phyloP scores from a whole-genome alignment of 2,888 invertebrate genomes.

The Rotaria sp. region DNA sequence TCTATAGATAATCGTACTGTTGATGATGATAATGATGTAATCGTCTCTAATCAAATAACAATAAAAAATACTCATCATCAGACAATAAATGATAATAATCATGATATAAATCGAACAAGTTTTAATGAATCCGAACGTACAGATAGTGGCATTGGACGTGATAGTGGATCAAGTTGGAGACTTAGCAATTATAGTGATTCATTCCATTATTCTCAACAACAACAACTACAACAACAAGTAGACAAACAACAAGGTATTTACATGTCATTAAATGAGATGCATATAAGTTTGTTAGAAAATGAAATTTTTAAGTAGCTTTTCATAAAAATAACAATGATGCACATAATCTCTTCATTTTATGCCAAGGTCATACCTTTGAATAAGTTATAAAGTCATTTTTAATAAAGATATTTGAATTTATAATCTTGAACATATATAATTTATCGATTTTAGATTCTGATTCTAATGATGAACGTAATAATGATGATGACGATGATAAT shows the following conservation, averaged over 20 bases:
- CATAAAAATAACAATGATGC: neutral
- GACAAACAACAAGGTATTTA: neutral
- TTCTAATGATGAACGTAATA: neutral
- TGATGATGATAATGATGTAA: constrained; percentile 9
- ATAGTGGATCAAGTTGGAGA: constrained; percentile 24
- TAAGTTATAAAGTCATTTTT: neutral
- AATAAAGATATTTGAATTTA: neutral
- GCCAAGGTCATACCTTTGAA: neutral
- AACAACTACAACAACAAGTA: neutral
- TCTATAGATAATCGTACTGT: neutral
- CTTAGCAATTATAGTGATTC: neutral
- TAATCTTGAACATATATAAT: neutral
- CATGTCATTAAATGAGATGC: neutral
- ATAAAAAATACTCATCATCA: neutral
- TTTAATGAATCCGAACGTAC: constrained; percentile 27
- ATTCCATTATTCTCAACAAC: neutral
- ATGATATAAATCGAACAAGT: neutral
- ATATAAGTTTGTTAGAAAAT: neutral
- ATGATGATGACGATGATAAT: constrained; percentile 18
- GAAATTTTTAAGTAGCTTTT: neutral
- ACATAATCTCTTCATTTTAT: neutral
- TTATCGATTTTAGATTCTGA: neutral
- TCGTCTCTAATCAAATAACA: neutral
- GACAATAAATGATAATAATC: neutral
- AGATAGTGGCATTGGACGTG: constrained; percentile 20